Conservation (phyloP, 2,113 vertebrate species). For the Ictalurus furcatus region DNA sequence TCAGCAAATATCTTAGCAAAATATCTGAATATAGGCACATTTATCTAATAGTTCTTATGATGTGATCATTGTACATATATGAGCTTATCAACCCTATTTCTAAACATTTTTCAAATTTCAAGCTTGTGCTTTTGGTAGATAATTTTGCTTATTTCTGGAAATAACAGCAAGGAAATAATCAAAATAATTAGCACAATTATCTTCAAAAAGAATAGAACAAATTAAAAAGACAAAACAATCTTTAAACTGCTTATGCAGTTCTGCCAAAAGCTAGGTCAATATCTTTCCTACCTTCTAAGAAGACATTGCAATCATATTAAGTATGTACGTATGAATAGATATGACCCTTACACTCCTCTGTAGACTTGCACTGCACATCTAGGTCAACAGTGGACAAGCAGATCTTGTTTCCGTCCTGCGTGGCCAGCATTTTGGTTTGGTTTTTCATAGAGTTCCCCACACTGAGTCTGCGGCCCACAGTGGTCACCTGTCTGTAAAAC, state of each 20-base stretch:
- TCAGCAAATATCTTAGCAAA: neutral
- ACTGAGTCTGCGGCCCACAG: slow-evolving; percentile 90
- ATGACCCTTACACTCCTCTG: slow-evolving; percentile 77
- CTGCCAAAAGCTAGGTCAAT: neutral
- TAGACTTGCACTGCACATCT: slow-evolving; percentile 85
- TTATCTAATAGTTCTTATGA: neutral
- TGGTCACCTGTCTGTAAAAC: slow-evolving; percentile 98
- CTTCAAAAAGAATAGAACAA: neutral
- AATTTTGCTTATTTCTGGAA: neutral
- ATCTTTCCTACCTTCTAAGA: neutral
- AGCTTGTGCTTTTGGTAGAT: neutral
- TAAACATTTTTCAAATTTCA: neutral
- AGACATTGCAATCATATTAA: neutral
- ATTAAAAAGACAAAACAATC: neutral
- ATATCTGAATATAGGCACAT: neutral
- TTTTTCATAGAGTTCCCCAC: slow-evolving; percentile 91
- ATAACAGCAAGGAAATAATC: neutral
- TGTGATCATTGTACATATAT: neutral
- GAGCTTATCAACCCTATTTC: neutral
- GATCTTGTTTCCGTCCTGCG: slow-evolving; percentile 92
- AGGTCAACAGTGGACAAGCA: slow-evolving; percentile 93
- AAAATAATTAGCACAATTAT: neutral
- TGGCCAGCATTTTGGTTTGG: slow-evolving; percentile 74
- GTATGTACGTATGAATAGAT: neutral
- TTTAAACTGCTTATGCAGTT: no score